Conservation (phyloP, 2,888 invertebrate genomes). For the Melinaea marsaeus region DNA sequence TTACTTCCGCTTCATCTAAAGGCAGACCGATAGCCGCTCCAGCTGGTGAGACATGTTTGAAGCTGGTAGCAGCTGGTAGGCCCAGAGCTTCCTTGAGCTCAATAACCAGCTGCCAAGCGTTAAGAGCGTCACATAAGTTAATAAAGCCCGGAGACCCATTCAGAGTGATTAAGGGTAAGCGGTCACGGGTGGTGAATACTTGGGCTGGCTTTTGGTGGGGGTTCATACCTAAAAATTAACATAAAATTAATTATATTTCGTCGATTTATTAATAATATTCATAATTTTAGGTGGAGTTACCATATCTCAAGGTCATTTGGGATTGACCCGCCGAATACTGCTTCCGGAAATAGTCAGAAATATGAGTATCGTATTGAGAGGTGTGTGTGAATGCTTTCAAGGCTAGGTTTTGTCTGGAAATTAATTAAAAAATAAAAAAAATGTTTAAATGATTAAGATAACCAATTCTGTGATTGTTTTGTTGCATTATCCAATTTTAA, state of each 20-base stretch:
- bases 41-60: constrained; percentile 99
- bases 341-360: constrained; percentile 96
- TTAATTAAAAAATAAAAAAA: constrained; percentile 30
- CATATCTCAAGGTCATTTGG: constrained; percentile 93
- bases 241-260: constrained; percentile 4
- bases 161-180: constrained; percentile 90
- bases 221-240: constrained; percentile 84
- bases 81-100: constrained; percentile 89
- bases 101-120: constrained; percentile 97
- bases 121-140: constrained; percentile 97
- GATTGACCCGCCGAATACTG: constrained; percentile 88
- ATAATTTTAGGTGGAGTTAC: constrained; percentile 48
- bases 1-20: constrained; percentile 82
- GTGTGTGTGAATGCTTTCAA: constrained; percentile 98
- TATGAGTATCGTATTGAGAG: constrained; percentile 94
- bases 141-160: constrained; percentile 98
- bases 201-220: constrained; percentile 99
- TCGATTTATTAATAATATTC: not conserved
- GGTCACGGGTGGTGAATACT: constrained; percentile 86
- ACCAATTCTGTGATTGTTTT: too few relatives aligned
- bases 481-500: too few relatives aligned
- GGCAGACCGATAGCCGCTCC: constrained; percentile 96
- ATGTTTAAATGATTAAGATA: not conserved
- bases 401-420: constrained; percentile 84
- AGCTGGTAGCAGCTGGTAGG: constrained; percentile 95